Evolutionary conservation across 2,113 vertebrate genomes (phyloP).

Genomic region (Micromys minutus): DNA sequence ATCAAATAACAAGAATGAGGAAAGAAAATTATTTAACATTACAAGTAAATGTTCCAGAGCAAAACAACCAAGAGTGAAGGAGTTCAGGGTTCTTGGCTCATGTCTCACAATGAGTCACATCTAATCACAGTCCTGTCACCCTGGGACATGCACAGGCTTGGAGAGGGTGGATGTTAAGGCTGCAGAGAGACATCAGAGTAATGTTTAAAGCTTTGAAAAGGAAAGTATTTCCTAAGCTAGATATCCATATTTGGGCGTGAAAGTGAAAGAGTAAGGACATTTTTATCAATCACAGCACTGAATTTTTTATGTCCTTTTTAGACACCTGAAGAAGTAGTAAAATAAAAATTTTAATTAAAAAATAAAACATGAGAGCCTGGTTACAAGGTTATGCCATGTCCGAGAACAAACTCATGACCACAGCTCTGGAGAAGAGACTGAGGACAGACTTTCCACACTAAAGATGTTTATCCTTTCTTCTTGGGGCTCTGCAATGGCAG

Average conservation of each 20-base stretch:
- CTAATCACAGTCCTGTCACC: background rate
- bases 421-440: background rate
- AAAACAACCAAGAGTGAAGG: conserved; percentile 33
- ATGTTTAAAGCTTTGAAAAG: conserved; percentile 6
- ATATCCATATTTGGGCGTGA: background rate
- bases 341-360: background rate
- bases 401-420: background rate
- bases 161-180: background rate
- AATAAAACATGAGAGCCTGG: background rate
- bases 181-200: background rate
- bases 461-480: background rate
- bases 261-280: background rate
- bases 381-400: background rate
- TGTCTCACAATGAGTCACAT: conserved; percentile 23
- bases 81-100: background rate
- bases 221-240: conserved; percentile 5
- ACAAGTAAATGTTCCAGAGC: conserved; percentile 52
- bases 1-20: conserved; percentile 44
- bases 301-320: background rate
- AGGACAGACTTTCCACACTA: background rate
- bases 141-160: background rate
- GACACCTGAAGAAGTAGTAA: background rate
- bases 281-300: background rate
- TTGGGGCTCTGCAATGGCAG: background rate
- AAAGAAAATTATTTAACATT: conserved; percentile 24